Conservation (phyloP, 2,113 vertebrate species). For the Aptenodytes forsteri region DNA sequence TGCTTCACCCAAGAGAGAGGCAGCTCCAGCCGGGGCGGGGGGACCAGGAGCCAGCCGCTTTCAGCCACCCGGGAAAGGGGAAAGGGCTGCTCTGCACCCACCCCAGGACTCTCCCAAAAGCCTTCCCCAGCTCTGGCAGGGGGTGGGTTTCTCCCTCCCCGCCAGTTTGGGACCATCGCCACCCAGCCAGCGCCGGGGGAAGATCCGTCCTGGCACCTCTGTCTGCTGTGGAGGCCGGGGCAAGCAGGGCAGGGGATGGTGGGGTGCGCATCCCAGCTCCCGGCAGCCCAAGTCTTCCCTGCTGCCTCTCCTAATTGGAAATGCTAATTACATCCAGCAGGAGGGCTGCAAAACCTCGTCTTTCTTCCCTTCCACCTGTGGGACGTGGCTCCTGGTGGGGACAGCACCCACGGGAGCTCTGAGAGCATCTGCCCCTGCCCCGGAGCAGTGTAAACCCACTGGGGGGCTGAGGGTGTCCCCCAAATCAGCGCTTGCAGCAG, state of each 20-base stretch:
- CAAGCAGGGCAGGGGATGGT: background rate
- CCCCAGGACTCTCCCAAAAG: background rate
- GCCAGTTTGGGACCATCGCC: fast-evolving
- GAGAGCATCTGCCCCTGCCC: background rate
- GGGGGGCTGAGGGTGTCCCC: background rate
- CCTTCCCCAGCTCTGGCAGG: background rate
- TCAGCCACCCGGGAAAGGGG: fast-evolving
- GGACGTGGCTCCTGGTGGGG: fast-evolving
- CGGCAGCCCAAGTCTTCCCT: background rate
- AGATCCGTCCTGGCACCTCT: too few species aligned
- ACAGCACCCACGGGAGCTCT: fast-evolving
- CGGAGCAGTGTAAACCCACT: background rate
- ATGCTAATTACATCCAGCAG: background rate
- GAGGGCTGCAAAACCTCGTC: background rate
- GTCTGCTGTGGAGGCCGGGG: background rate
- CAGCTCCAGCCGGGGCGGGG: fast-evolving
- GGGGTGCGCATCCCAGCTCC: background rate
- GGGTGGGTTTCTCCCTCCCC: background rate
- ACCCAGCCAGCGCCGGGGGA: fast-evolving
- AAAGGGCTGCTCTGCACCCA: background rate
- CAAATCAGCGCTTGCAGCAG: background rate
- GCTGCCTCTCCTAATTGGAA: background rate
- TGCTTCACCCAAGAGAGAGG: background rate
- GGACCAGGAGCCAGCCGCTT: too few species aligned
- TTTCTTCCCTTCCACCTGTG: background rate